A percentile compares a stretch with the other conserved stretches of the same genome.
phyloP scores from a whole-genome alignment of 1,140 invertebrate species.

The Brachionus koreanus region DNA sequence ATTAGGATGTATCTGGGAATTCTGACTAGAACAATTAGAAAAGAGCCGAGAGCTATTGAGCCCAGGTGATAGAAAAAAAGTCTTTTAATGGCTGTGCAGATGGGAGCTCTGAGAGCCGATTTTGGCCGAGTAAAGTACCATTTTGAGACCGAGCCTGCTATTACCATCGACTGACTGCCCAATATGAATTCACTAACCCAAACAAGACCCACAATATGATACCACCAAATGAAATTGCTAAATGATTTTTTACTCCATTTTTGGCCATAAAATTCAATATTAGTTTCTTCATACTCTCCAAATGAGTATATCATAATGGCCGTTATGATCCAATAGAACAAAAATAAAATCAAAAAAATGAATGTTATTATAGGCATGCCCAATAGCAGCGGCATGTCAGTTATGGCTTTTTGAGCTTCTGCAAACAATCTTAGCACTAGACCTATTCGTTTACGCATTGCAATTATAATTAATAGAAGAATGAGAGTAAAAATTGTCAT shows the following conservation, averaged over 20 bases:
- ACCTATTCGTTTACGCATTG: conserved; percentile 75
- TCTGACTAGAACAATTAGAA: conserved; percentile 84
- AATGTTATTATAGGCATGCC: conserved; percentile 87
- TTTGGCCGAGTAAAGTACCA: conserved; percentile 91
- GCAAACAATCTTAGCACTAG: conserved; percentile 83
- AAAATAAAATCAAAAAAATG: conserved; percentile 70
- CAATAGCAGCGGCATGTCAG: conserved; percentile 74
- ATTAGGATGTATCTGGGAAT: conserved; percentile 78
- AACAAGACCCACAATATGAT: conserved; percentile 81
- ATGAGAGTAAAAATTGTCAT: conserved; percentile 79
- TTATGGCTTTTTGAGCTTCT: conserved; percentile 80
- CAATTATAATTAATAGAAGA: conserved; percentile 71
- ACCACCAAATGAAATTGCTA: conserved; percentile 60
- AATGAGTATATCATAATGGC: conserved; percentile 63
- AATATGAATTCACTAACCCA: conserved; percentile 87
- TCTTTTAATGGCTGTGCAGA: conserved; percentile 63
- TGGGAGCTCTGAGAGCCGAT: conserved; percentile 62
- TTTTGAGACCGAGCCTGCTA: conserved; percentile 73
- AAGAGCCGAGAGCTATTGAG: conserved; percentile 81
- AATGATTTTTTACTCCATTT: background rate
- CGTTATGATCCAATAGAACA: conserved; percentile 71
- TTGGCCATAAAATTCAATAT: background rate
- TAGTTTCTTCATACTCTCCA: background rate
- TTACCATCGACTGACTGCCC: conserved; percentile 79
- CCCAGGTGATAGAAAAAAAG: conserved; percentile 81